Conservation (phyloP, 2,888 invertebrate genomes). For the Cistogaster globosa region DNA sequence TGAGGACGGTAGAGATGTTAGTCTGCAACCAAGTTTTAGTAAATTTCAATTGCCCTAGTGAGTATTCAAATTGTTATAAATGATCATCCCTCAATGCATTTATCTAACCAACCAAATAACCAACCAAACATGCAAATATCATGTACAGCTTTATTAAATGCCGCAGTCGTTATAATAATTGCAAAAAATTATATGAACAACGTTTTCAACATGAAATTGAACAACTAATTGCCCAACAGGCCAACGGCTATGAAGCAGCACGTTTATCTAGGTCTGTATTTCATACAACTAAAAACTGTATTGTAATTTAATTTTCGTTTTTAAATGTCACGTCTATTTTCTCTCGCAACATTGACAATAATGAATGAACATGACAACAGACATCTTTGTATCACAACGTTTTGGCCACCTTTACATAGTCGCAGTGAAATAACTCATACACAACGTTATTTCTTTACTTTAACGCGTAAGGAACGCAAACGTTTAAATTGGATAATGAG, state of each 20-base stretch:
- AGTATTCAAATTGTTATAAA: conserved; percentile 23
- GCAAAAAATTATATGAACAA: conserved; percentile 68
- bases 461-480: conserved; percentile 65
- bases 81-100: background rate
- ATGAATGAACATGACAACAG: conserved; percentile 39
- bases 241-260: conserved; percentile 72
- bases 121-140: background rate
- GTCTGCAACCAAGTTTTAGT: conserved; percentile 70
- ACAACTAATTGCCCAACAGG: conserved; percentile 69
- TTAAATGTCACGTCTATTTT: background rate
- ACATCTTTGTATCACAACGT: conserved; percentile 71
- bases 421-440: conserved; percentile 71
- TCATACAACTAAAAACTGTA: conserved; percentile 19
- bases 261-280: conserved; percentile 72
- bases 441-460: conserved; percentile 71
- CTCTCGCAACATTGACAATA: background rate
- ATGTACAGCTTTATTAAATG: conserved; percentile 71
- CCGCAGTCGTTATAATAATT: conserved; percentile 70
- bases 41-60: conserved; percentile 74
- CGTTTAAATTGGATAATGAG: conserved; percentile 71
- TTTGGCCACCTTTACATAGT: conserved; percentile 74
- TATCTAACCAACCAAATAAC: too few species aligned
- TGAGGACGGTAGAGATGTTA: conserved; percentile 15
- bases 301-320: conserved; percentile 39
- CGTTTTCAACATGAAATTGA: conserved; percentile 73